Conservation (phyloP, 2,888 invertebrate species). For the Chaetoderma sp. region DNA sequence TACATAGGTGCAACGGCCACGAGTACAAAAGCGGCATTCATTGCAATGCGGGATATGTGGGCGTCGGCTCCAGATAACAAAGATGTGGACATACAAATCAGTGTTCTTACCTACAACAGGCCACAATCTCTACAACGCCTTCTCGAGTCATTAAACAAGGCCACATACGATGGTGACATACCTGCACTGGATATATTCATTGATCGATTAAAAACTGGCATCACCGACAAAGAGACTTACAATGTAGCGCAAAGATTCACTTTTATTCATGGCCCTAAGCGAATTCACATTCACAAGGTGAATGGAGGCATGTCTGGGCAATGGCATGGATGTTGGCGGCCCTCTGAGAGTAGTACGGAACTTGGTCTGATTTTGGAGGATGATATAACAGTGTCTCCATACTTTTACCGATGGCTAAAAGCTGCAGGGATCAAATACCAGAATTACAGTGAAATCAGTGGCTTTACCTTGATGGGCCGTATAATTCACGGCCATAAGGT, state of each 20-base stretch:
- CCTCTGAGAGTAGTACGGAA: conserved; percentile 41
- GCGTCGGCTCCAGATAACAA: too few species aligned
- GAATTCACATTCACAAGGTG: conserved; percentile 40
- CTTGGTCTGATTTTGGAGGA: conserved; percentile 58
- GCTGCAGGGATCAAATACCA: conserved; percentile 48
- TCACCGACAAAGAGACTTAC: conserved; percentile 27
- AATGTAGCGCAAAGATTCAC: conserved; percentile 27
- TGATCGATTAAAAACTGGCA: conserved; percentile 34
- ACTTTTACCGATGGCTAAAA: conserved; percentile 52
- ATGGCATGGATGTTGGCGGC: conserved; percentile 55
- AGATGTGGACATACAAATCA: conserved; percentile 36
- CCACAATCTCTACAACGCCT: conserved; percentile 30
- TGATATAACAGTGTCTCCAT: conserved; percentile 51
- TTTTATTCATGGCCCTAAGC: conserved; percentile 35
- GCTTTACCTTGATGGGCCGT: conserved; percentile 46
- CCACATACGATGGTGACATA: conserved; percentile 30
- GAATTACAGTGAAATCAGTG: conserved; percentile 38
- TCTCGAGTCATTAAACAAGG: conserved; percentile 29
- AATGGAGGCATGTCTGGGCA: conserved; percentile 45
- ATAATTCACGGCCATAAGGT: too few species aligned
- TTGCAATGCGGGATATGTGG: too few species aligned
- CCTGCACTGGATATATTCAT: conserved; percentile 40
- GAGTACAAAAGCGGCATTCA: too few species aligned
- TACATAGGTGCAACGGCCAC: too few species aligned
- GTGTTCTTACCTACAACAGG: conserved; percentile 39